Percentiles rank a stretch among this genome's conserved stretches.
These are phyloP conservation scores for Lapara coniferarum DNA, from an alignment of 2,888 invertebrate species.

Conservation along the genomic window DNA sequence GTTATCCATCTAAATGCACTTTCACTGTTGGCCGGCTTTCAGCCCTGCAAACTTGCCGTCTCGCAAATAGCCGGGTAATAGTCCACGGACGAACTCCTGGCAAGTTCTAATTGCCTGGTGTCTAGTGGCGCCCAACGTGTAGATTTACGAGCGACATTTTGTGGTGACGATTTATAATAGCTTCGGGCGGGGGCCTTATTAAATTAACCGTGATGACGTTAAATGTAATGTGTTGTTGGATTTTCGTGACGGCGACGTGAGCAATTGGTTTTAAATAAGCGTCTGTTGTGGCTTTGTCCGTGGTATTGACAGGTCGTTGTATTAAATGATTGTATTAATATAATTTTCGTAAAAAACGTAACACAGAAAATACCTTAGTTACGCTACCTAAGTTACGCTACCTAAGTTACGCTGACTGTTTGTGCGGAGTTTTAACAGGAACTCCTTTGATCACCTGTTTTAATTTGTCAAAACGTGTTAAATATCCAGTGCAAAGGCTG, in stretches of 20 bases:
- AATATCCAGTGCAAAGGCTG: neutral
- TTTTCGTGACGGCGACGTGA: slow-evolving; percentile 5
- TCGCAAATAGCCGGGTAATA: slow-evolving; percentile 54
- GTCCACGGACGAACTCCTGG: slow-evolving; percentile 47
- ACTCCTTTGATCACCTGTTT: slow-evolving; percentile 6
- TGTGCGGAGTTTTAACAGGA: neutral
- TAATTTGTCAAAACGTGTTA: neutral
- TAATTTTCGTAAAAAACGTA: neutral
- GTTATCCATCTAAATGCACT: slow-evolving; percentile 72
- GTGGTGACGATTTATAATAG: slow-evolving; percentile 53
- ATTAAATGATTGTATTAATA: too few relatives aligned
- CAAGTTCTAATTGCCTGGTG: slow-evolving; percentile 51
- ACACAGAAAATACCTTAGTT: too few relatives aligned
- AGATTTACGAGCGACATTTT: slow-evolving; percentile 64
- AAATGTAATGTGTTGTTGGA: slow-evolving; percentile 40
- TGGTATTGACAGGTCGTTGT: too few relatives aligned
- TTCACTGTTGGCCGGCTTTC: slow-evolving; percentile 64
- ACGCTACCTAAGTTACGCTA: too few relatives aligned
- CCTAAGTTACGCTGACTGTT: neutral
- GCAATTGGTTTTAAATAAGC: too few relatives aligned
- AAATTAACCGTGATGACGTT: slow-evolving; percentile 51
- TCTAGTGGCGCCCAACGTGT: slow-evolving; percentile 56
- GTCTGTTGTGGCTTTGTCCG: too few relatives aligned
- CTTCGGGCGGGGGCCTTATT: slow-evolving; percentile 43
- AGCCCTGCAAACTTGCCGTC: slow-evolving; percentile 45